These are phyloP conservation scores for Indicator indicator DNA, from an alignment of 2,113 vertebrate genomes.

Conservation along the genomic window DNA sequence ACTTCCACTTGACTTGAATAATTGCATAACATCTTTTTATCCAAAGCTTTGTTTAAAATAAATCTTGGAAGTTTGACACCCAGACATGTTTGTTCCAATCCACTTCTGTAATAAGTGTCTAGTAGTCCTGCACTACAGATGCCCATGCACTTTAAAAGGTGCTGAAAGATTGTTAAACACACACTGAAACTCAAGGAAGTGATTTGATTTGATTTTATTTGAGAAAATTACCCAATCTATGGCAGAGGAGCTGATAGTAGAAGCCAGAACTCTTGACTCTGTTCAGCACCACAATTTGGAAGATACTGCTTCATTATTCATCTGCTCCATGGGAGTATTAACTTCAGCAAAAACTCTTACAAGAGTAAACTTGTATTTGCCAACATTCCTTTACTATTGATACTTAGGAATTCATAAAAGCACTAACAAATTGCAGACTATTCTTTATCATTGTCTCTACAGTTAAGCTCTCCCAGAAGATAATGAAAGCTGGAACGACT, in stretches of 20 bases:
- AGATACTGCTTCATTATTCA: not conserved
- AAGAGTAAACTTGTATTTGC: not conserved
- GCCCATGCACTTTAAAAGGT: not conserved
- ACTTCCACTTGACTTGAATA: not conserved
- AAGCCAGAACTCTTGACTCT: not conserved
- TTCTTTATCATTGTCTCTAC: not conserved
- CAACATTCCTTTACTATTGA: not conserved
- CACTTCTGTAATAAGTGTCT: not conserved
- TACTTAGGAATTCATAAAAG: not conserved
- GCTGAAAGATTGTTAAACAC: not conserved
- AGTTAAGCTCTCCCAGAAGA: conserved; percentile 21
- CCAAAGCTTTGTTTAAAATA: not conserved
- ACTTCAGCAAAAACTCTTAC: not conserved
- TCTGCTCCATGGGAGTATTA: not conserved
- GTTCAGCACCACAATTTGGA: not conserved
- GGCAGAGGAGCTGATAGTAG: not conserved
- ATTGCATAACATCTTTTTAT: not conserved
- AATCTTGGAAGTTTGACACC: not conserved
- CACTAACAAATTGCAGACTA: not conserved
- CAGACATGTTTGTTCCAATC: not conserved
- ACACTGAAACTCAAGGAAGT: not conserved
- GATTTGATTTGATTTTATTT: not conserved
- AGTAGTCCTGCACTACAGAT: not conserved
- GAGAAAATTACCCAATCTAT: not conserved
- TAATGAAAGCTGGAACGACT: conserved; percentile 29